phyloP scores from a whole-genome alignment of 2,113 vertebrate genomes.

The Eudyptes chrysolophus region DNA sequence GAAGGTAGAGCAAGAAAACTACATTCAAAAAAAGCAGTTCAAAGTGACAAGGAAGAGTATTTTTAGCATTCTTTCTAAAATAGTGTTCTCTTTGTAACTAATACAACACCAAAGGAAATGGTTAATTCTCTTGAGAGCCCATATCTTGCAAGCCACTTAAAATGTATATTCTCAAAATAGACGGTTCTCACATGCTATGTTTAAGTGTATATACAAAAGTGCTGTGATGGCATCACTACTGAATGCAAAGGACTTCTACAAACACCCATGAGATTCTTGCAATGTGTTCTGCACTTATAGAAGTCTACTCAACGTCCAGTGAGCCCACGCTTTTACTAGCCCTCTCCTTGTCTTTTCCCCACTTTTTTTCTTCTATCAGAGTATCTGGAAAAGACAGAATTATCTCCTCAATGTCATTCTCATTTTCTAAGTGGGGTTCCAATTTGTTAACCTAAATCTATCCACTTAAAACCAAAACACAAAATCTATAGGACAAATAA shows the following conservation, averaged over 20 bases:
- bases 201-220: background rate
- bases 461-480: background rate
- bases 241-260: background rate
- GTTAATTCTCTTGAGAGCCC: background rate
- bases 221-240: background rate
- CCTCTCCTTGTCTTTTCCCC: background rate
- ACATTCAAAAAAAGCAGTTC: background rate
- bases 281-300: background rate
- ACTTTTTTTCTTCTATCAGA: background rate
- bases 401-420: background rate
- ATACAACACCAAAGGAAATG: background rate
- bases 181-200: background rate
- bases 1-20: background rate
- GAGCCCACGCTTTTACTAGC: background rate
- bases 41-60: background rate
- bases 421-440: background rate
- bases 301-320: background rate
- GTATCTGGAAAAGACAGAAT: background rate
- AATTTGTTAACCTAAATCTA: background rate
- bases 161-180: background rate
- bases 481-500: background rate
- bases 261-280: background rate
- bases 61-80: background rate
- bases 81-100: background rate
- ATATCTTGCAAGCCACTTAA: background rate